Conservation (phyloP, 2,113 vertebrate genomes). For the Neopipo cinnamomea region DNA sequence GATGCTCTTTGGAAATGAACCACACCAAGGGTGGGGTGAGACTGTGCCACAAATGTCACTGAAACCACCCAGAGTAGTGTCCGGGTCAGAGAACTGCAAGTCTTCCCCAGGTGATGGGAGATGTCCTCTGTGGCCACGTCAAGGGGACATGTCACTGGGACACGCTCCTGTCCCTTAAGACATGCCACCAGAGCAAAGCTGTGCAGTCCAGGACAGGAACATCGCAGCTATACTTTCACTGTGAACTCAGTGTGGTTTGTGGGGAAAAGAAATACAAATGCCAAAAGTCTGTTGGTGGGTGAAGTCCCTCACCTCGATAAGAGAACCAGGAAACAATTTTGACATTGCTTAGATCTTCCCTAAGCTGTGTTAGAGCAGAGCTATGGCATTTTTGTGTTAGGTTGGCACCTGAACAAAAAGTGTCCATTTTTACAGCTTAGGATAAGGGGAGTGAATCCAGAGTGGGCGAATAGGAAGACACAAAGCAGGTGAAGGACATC, state of each 20-base stretch:
- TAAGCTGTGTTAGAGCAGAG: background rate
- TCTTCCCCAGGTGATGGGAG: background rate
- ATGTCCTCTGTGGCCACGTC: background rate
- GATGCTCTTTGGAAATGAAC: background rate
- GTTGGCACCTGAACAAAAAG: background rate
- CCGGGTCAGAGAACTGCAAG: rapidly evolving
- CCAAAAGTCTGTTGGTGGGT: background rate
- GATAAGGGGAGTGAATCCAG: background rate
- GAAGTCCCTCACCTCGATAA: background rate
- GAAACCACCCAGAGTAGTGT: background rate
- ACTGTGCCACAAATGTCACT: rapidly evolving
- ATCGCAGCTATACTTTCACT: rapidly evolving
- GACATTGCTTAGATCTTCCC: background rate
- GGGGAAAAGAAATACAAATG: background rate
- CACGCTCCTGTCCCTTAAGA: rapidly evolving
- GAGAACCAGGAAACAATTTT: background rate
- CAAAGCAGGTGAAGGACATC: background rate
- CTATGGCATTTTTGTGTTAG: background rate
- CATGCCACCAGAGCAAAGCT: background rate
- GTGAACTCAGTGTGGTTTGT: background rate
- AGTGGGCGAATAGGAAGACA: background rate
- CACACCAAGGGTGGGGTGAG: background rate
- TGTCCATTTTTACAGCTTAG: background rate
- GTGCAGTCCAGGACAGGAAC: background rate
- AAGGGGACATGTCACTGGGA: rapidly evolving